Evolutionary conservation across 2,113 vertebrate species (phyloP).

Genomic region (Carlito syrichta): DNA sequence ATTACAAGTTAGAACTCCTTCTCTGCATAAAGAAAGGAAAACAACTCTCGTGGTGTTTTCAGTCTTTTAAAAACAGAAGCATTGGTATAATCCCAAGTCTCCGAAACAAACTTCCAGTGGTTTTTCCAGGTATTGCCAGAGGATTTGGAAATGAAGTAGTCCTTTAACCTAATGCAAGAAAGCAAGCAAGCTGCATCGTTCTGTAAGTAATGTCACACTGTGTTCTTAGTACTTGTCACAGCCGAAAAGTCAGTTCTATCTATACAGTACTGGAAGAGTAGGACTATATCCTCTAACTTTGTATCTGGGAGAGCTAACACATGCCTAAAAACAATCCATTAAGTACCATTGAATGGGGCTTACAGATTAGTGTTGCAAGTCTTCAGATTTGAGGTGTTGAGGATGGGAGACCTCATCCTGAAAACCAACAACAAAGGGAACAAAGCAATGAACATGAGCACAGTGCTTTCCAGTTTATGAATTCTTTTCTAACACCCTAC

Average conservation of each 20-base stretch:
- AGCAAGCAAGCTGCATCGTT: not conserved
- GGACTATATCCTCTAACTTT: not conserved
- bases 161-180: not conserved
- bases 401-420: not conserved
- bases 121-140: not conserved
- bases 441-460: not conserved
- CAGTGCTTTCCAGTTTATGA: rapidly evolving
- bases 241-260: not conserved
- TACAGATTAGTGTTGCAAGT: not conserved
- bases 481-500: not conserved
- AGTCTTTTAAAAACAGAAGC: not conserved
- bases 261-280: too few relatives aligned
- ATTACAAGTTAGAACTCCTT: not conserved
- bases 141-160: not conserved
- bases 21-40: not conserved
- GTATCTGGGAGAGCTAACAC: not conserved
- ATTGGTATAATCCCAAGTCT: not conserved
- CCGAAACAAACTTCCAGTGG: not conserved
- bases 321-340: not conserved
- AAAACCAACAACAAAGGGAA: not conserved
- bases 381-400: not conserved
- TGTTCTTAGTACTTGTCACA: not conserved
- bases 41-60: not conserved
- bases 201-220: too few relatives aligned
- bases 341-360: not conserved